Conservation (phyloP, 2,888 invertebrate species). For the Rotaria macrura region DNA sequence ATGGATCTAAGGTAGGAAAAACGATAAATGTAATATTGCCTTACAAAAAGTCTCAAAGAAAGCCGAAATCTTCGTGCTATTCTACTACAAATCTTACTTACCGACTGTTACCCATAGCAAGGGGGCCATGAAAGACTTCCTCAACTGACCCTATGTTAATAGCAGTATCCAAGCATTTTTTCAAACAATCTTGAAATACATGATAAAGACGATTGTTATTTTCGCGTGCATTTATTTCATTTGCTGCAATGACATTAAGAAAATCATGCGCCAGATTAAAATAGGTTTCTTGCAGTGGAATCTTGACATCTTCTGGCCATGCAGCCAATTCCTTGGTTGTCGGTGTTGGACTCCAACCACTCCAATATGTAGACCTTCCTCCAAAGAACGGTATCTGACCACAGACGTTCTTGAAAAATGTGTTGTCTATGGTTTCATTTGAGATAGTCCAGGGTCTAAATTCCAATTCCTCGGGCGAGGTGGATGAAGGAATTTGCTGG, state of each 20-base stretch:
- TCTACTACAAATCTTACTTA: neutral
- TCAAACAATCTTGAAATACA: neutral
- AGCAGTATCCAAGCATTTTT: neutral
- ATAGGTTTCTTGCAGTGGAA: neutral
- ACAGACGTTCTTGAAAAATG: neutral
- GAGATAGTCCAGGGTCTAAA: neutral
- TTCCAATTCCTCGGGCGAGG: neutral
- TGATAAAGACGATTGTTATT: neutral
- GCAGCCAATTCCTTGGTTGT: neutral
- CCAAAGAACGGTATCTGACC: neutral
- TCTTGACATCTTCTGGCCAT: neutral
- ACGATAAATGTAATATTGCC: neutral
- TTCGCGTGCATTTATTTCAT: neutral
- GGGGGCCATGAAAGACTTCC: neutral
- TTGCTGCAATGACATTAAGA: neutral
- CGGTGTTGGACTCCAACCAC: neutral
- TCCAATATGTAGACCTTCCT: neutral
- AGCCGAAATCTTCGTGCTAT: neutral
- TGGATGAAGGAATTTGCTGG: neutral
- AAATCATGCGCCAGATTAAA: neutral
- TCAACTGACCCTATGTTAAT: neutral
- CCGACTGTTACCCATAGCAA: neutral
- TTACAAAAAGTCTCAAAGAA: neutral
- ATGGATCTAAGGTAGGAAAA: neutral
- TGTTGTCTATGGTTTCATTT: neutral